Evolutionary conservation across 2,113 vertebrate genomes (phyloP).

Genomic region (Atrichornis clamosus): DNA sequence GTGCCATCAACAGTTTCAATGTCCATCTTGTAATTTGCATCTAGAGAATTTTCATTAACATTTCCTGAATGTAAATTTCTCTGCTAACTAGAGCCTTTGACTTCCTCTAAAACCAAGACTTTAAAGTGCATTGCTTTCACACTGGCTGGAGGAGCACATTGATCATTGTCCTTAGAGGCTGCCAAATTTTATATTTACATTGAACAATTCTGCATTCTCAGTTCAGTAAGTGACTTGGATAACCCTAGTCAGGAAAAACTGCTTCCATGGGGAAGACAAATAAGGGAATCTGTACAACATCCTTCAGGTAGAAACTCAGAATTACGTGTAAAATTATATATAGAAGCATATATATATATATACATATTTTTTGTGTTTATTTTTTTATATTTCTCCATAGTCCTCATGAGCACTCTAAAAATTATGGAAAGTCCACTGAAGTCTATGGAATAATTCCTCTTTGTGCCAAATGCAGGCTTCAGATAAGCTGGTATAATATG

Average conservation of each 20-base stretch:
- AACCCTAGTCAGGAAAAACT: conserved; percentile 22
- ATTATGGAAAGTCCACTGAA: background rate
- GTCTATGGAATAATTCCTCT: background rate
- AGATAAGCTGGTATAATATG: background rate
- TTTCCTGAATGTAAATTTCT: conserved; percentile 25
- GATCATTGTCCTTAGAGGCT: background rate
- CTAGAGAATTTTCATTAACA: conserved; percentile 33
- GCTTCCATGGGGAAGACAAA: background rate
- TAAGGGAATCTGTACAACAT: background rate
- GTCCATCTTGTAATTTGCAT: conserved; percentile 20
- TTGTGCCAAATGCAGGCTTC: background rate
- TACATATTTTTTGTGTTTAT: background rate
- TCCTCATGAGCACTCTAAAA: background rate
- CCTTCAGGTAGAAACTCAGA: background rate
- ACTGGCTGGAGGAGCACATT: conserved; percentile 34
- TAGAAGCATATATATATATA: background rate
- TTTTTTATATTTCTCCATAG: background rate
- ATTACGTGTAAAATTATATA: background rate
- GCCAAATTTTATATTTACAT: background rate
- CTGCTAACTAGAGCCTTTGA: background rate
- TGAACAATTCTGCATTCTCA: background rate
- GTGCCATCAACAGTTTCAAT: background rate
- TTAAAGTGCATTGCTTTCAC: conserved; percentile 32
- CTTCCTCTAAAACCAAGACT: conserved; percentile 37
- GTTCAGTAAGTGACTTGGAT: conserved; percentile 19